Percentiles rank a stretch among this genome's conserved stretches.
Conservation (phyloP, 1,140 invertebrate species). For the Physella acuta region DNA sequence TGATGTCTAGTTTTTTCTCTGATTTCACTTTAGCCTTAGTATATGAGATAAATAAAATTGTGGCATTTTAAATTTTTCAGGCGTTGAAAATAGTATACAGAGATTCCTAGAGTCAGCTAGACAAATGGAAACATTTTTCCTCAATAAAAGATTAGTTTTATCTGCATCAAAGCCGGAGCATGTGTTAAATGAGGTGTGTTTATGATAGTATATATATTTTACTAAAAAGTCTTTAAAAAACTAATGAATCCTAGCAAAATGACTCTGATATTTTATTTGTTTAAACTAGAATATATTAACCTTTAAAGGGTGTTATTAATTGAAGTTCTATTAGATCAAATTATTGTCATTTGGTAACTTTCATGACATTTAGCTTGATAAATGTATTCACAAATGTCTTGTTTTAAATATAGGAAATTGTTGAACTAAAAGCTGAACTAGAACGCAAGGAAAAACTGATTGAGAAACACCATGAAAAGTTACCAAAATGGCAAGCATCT, state of each 20-base stretch:
- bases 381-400: background rate
- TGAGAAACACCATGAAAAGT: constrained; percentile 86
- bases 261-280: no score
- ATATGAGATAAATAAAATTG: no score
- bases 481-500: constrained; percentile 84
- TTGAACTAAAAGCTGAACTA: constrained; percentile 79
- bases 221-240: no score
- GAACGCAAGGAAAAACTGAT: constrained; percentile 83
- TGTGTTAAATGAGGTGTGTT: constrained; percentile 77
- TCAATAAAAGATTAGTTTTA: constrained; percentile 86
- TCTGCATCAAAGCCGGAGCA: constrained; percentile 89
- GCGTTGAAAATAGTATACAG: constrained; percentile 79
- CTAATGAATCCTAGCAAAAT: no score
- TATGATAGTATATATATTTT: no score
- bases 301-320: no score
- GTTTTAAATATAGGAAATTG: constrained; percentile 69
- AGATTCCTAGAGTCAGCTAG: constrained; percentile 85
- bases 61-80: constrained; percentile 60
- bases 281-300: no score
- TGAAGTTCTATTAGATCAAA: no score
- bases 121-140: constrained; percentile 91
- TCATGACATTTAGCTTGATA: no score
- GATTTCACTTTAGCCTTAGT: no score
- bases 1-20: no score
- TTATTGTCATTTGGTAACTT: no score